Conservation (phyloP, 2,797 vertebrate species). For the Eleutherodactylus coqui region DNA sequence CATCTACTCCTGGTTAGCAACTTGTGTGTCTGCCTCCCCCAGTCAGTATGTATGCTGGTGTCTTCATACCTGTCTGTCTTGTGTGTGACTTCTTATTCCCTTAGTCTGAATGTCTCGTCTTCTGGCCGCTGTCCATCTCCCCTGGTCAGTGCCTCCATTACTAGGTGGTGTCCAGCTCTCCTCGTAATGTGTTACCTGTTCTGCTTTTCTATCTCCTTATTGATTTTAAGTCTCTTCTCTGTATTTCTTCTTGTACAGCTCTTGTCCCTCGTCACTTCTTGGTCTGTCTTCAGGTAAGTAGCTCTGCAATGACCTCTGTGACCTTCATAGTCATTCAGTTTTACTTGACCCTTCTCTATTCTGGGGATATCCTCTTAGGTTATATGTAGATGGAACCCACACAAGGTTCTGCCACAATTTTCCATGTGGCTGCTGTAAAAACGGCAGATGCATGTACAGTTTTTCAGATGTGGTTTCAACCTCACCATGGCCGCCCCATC, state of each 20-base stretch:
- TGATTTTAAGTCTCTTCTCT: neutral
- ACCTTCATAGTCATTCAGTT: neutral
- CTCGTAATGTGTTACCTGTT: neutral
- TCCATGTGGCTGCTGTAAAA: no score
- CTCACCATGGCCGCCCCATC: no score
- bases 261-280: neutral
- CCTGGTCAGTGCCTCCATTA: neutral
- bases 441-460: no score
- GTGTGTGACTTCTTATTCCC: no score
- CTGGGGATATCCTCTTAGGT: no score
- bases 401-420: no score
- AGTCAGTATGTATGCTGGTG: no score
- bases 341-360: neutral
- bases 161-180: neutral
- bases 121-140: conserved; percentile 2
- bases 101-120: no score
- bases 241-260: neutral
- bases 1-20: neutral
- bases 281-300: conserved; percentile 1
- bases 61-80: no score
- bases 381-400: no score
- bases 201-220: neutral
- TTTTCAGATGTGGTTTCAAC: no score
- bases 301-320: neutral
- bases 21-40: neutral